These are phyloP conservation scores for Nomada ruficornis DNA, from an alignment of 2,888 invertebrate genomes.

Conservation along the genomic window DNA sequence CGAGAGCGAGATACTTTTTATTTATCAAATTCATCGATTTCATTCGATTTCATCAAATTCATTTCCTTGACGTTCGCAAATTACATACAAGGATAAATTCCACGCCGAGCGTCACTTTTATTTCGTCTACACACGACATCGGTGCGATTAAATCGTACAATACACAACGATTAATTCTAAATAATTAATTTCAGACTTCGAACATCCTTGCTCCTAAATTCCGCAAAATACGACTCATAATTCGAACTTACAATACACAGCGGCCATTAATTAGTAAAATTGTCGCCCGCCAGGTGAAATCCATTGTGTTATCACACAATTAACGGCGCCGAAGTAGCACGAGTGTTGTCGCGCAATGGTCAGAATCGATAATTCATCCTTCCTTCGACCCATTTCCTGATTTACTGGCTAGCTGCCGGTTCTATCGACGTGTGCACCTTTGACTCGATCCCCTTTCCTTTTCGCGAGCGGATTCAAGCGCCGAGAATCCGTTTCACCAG, in stretches of 20 bases:
- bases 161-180: background rate
- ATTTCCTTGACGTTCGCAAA: no score
- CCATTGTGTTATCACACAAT: slow-evolving; percentile 32
- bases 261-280: slow-evolving; percentile 39
- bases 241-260: slow-evolving; percentile 15
- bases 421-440: background rate
- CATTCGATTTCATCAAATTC: no score
- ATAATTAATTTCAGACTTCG: background rate
- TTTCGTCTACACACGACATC: background rate
- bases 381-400: slow-evolving; percentile 34
- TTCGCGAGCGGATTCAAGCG: slow-evolving; percentile 32
- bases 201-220: background rate
- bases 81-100: no score
- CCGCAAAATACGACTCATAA: background rate
- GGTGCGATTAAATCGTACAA: background rate
- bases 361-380: slow-evolving; percentile 49
- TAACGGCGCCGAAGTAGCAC: slow-evolving; percentile 24
- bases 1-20: no score
- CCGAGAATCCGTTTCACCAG: slow-evolving; percentile 84
- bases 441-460: background rate
- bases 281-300: slow-evolving; percentile 7
- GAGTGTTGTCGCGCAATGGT: slow-evolving; percentile 10
- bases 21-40: no score
- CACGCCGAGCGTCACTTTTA: no score
- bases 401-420: slow-evolving; percentile 1